Conservation (phyloP, 2,797 vertebrate genomes). For the Microcaecilia unicolor region DNA sequence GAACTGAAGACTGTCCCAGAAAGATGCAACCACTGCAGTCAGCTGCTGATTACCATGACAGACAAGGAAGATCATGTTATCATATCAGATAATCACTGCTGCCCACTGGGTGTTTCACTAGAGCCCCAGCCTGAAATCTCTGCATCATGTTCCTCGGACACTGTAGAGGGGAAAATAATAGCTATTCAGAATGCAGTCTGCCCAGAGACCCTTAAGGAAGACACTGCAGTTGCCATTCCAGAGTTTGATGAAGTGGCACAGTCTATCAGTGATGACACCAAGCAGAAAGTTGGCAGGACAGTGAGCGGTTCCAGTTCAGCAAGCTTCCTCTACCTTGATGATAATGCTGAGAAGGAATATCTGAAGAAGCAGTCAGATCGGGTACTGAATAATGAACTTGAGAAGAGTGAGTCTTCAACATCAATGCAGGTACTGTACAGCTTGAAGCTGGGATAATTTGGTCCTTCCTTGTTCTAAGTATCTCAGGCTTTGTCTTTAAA, state of each 20-base stretch:
- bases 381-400: constrained; percentile 36
- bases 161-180: constrained; percentile 10
- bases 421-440: constrained; percentile 60
- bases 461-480: not conserved
- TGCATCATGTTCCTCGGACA: constrained; percentile 43
- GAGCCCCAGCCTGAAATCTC: constrained; percentile 46
- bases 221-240: not conserved
- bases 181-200: constrained; percentile 23
- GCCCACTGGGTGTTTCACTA: constrained; percentile 66
- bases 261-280: not conserved
- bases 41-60: constrained; percentile 91
- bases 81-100: constrained; percentile 92
- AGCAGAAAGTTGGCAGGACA: constrained; percentile 11
- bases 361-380: constrained; percentile 58
- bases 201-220: constrained; percentile 8
- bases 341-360: constrained; percentile 67
- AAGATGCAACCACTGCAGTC: constrained; percentile 86
- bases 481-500: constrained; percentile 1
- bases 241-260: constrained; percentile 7
- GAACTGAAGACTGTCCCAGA: constrained; percentile 71
- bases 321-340: constrained; percentile 51
- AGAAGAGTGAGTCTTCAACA: constrained; percentile 28
- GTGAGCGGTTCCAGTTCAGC: constrained; percentile 9
- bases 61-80: constrained; percentile 98
- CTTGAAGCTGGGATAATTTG: not conserved